A percentile compares a stretch with the other conserved stretches of the same genome.
These are phyloP conservation scores for Bucorvus abyssinicus DNA, from an alignment of 2,797 vertebrate genomes.

Conservation along the genomic window DNA sequence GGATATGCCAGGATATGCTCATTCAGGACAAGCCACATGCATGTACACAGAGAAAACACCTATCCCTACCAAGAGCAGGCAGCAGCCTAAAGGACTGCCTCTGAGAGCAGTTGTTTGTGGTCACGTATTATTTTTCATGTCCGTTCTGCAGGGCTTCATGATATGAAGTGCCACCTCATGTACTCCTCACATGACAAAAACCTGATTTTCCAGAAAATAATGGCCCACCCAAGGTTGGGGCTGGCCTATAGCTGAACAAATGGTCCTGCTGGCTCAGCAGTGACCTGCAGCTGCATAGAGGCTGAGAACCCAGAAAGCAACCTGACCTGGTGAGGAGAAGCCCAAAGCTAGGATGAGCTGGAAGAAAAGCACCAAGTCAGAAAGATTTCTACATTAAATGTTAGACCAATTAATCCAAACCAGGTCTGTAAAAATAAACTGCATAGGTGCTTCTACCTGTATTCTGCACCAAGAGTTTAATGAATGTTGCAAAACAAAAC, in stretches of 20 bases:
- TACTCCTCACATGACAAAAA: not conserved
- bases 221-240: not conserved
- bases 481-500: not conserved
- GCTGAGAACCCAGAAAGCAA: not conserved
- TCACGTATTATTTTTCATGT: not conserved
- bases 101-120: not conserved
- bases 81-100: not conserved
- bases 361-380: not conserved
- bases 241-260: not conserved
- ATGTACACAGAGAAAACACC: too few relatives aligned
- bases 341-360: not conserved
- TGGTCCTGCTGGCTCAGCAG: not conserved
- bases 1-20: not conserved
- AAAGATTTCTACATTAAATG: not conserved
- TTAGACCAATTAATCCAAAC: not conserved
- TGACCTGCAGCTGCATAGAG: not conserved
- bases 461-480: not conserved
- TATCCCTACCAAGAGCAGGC: not conserved
- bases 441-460: not conserved
- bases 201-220: not conserved
- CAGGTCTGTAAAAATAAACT: not conserved
- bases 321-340: not conserved
- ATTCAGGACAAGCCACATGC: not conserved
- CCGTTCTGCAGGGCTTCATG: fast-evolving
- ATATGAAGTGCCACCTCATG: not conserved